Conservation (phyloP, 1,140 invertebrate species). For the Gonioctena quinquepunctata region DNA sequence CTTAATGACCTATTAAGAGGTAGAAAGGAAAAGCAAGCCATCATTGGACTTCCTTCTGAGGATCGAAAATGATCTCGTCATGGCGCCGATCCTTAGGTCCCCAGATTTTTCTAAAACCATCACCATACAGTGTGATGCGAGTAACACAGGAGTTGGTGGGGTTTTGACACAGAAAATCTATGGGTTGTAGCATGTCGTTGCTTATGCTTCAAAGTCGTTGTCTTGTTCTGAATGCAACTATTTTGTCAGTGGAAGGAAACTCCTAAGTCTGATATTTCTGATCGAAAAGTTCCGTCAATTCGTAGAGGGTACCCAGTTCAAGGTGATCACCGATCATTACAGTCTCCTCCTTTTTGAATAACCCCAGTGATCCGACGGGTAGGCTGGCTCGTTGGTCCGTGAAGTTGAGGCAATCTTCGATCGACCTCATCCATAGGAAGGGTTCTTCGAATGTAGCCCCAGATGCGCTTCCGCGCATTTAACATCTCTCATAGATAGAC, state of each 20-base stretch:
- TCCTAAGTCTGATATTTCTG: slow-evolving; percentile 54
- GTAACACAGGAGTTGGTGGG: slow-evolving; percentile 20
- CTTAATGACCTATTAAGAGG: slow-evolving; percentile 43
- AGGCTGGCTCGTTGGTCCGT: slow-evolving; percentile 56
- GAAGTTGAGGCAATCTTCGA: background rate
- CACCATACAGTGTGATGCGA: slow-evolving; percentile 34
- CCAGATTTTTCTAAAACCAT: slow-evolving; percentile 21
- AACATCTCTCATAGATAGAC: background rate
- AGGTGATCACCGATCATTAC: slow-evolving; percentile 57
- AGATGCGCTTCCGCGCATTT: slow-evolving; percentile 6
- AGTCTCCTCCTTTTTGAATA: slow-evolving; percentile 56
- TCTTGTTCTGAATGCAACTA: slow-evolving; percentile 54
- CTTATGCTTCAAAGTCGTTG: slow-evolving; percentile 50
- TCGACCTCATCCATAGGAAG: background rate
- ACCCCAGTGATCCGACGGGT: slow-evolving; percentile 52
- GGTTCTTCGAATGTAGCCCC: background rate
- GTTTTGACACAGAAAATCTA: too few species aligned
- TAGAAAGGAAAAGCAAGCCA: slow-evolving; percentile 7
- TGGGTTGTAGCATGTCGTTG: slow-evolving; percentile 14
- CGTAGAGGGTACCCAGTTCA: slow-evolving; percentile 55
- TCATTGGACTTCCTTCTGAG: background rate
- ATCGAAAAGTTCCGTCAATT: slow-evolving; percentile 55
- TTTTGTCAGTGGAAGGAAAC: slow-evolving; percentile 56
- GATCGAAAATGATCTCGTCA: background rate
- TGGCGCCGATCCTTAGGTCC: slow-evolving; percentile 18